Percentiles rank a stretch among this genome's conserved stretches.
Evolutionary conservation across 2,113 vertebrate genomes (phyloP).

Genomic region (Alosa alosa): DNA sequence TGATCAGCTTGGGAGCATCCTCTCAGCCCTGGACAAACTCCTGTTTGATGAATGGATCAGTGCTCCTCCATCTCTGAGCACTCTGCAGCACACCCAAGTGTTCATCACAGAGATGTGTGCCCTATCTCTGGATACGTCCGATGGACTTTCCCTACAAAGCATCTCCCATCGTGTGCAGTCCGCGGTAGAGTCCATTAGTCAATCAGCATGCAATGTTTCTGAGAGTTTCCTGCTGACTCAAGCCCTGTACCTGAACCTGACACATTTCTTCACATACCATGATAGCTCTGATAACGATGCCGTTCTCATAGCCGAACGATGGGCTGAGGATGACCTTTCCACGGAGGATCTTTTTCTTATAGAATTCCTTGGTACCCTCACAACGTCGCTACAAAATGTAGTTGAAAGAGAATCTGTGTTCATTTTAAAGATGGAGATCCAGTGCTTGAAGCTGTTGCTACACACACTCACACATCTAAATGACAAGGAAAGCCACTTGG

Average conservation of each 20-base stretch:
- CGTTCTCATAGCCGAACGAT: not conserved
- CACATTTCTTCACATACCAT: conserved; percentile 11
- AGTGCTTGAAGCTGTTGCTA: conserved; percentile 27
- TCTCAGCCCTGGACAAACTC: conserved; percentile 31
- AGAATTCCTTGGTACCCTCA: conserved; percentile 26
- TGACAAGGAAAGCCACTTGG: not conserved
- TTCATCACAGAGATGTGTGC: conserved; percentile 27
- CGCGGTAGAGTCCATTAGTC: conserved; percentile 21
- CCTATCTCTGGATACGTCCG: not conserved
- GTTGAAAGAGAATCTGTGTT: conserved; percentile 26
- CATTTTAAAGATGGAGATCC: conserved; percentile 30
- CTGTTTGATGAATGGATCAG: conserved; percentile 40
- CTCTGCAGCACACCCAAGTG: conserved; percentile 13
- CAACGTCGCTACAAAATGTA: not conserved
- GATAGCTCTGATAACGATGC: not conserved
- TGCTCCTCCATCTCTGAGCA: conserved; percentile 14
- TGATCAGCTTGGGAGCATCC: conserved; percentile 28
- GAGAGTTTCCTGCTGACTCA: conserved; percentile 34
- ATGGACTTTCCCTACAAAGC: not conserved
- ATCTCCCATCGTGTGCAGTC: conserved; percentile 19
- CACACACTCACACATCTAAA: conserved; percentile 14
- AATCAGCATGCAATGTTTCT: not conserved
- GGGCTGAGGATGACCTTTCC: conserved; percentile 12
- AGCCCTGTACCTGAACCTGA: conserved; percentile 21
- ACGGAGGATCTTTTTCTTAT: conserved; percentile 21